Base-by-base conservation (phyloP, 1,140 invertebrate genomes). In the silkworm (Bombyx mori) region DNA sequence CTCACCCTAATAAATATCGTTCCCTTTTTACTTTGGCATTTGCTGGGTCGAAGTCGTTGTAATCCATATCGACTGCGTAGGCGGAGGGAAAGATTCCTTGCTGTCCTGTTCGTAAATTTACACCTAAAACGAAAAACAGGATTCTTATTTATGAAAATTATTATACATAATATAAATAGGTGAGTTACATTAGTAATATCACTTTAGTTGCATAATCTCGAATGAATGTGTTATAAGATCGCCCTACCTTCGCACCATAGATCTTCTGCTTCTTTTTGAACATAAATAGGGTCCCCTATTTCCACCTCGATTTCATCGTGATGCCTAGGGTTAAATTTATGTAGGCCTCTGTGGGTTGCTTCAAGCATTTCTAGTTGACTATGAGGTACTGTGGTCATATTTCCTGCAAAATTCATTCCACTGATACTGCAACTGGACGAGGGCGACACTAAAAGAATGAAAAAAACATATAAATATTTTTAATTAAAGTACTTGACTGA, bases 41-140 rank as follows among this genome's bases (percentile, higher is more conserved):
- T 60, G 93, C 91, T 43, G 96, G 94, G 88, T 98, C 96, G 74
- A 97, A 97, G 68, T 97, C 96, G 74, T 94, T 96, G 83, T 98
- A 98, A 68, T 98, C 96, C 82, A 98, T 93, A 75, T 99, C 97
- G 3, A 97, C 97, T 6, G 97, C 97, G 78, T 99, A 98, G 10
- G 98, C 97, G 52, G 96, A 96, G 1, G 98, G 98, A 79, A 99
- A 99, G 54, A 99, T 97, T 8, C 98, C 98, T 88, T 96, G 94
- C 57, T 95, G 90, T 26, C 96, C 96, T 1, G 97, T 97, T 65
- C 97, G 89, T 52, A 99, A 84, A 89, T 99, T 99, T 1, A 98
- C 95, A 47, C 96, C 96, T 97, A 71, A 75, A 79, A 66, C 60
- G 35, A 48, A 42, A 35, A 44, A 8, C 10, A 42, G 9, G 43